Percentiles rank a stretch among this genome's conserved stretches.
phyloP scores from a whole-genome alignment of 2,888 invertebrate genomes.

The Cephus pygmeus region DNA sequence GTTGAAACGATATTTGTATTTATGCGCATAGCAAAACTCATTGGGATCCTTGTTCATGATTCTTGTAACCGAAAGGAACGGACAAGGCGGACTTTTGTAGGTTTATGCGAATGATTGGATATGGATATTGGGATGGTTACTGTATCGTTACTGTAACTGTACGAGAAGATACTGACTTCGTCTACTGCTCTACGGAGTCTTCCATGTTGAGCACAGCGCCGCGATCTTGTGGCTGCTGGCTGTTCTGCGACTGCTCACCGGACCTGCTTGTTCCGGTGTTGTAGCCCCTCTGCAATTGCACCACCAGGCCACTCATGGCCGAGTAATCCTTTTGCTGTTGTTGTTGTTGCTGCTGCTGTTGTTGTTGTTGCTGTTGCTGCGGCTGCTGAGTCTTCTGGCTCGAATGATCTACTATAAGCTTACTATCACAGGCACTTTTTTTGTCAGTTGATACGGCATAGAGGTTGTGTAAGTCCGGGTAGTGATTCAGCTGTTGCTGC shows the following conservation, averaged over 20 bases:
- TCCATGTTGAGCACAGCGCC: conserved; percentile 57
- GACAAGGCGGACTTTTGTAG: not conserved
- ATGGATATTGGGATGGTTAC: not conserved
- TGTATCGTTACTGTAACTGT: conserved; percentile 17
- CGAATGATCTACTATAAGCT: conserved; percentile 67
- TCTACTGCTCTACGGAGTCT: conserved; percentile 64
- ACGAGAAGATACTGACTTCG: conserved; percentile 46
- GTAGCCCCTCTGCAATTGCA: conserved; percentile 61
- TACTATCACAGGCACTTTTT: conserved; percentile 69
- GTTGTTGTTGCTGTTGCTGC: conserved; percentile 33
- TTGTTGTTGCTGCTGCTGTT: conserved; percentile 32
- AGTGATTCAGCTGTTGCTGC: conserved; percentile 53
- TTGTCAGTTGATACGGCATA: conserved; percentile 65
- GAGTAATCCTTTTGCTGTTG: conserved; percentile 42
- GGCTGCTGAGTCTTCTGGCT: conserved; percentile 63
- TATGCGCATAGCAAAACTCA: not conserved
- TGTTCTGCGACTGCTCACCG: conserved; percentile 26
- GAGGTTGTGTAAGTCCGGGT: conserved; percentile 62
- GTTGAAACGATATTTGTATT: not conserved
- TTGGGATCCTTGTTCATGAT: not conserved
- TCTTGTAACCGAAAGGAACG: not conserved
- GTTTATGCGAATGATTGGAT: not conserved
- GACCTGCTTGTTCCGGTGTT: conserved; percentile 39
- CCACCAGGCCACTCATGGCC: conserved; percentile 57
- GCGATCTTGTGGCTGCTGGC: conserved; percentile 25